Evolutionary conservation across 2,113 vertebrate species (phyloP), one percentile per base, ranked within the genome.

Genomic region (Centropus unirufus): DNA sequence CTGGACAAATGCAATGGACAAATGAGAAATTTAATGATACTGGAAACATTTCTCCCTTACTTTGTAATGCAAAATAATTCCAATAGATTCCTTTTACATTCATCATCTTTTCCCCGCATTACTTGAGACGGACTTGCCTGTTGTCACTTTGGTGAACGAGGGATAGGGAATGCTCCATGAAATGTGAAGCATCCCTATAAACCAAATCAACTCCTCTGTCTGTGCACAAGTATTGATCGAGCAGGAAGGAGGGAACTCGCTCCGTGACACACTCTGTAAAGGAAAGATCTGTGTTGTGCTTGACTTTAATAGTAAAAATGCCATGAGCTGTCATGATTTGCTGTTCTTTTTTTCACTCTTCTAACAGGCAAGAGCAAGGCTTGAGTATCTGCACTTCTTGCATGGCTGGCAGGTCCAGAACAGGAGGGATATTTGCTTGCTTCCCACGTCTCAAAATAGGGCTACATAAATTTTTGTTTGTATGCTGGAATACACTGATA

Each of bases 21-120:
- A 96, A 97, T 88, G 93, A 96, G 83, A 84, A 96, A 96, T 96
- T 77, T 97, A 95, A 94, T 81, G 57, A 46, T 78, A 84, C 55
- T 72, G 87, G 95, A 94, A 94, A 81, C 69, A 72, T 95, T 93
- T 93, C 83, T 90, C 20, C 49, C 12, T 30, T 86, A 29, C 74
- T 94, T 54, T 39, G 40, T 92, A 72, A 94, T 52, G 52, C 61
- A 57, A 47, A 91, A 72, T 92, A 80, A 94, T 93, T 93, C 68
- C 82, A 75, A 4, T 9, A 34, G 89, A 64, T 75, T 55, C 34
- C 46, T 24, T 73, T 78, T 61, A n/a, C 9, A 14, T 49, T 89
- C 66, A 42, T 79, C 70, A 29, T 83, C 54, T 81, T 81, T 49
- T 82, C 24, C 34, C 57, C n/a, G 58, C 18, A 4, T 61, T 64